Conservation (phyloP, 2,113 vertebrate genomes). For the Sinocyclocheilus anshuiensis region DNA sequence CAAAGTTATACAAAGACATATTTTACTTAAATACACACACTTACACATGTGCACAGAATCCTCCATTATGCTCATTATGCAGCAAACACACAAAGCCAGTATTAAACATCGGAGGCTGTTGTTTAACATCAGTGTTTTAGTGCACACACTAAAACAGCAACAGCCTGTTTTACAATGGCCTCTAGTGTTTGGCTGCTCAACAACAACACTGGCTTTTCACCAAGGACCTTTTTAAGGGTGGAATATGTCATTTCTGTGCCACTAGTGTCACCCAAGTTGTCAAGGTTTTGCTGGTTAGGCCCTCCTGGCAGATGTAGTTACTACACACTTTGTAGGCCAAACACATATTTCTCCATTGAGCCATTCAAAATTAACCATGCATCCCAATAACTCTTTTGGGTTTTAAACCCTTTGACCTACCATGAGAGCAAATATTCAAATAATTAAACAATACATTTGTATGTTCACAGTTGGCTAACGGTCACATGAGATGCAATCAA, state of each 20-base stretch:
- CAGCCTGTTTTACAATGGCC: constrained; percentile 50
- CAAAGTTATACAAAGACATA: neutral
- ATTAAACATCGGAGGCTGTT: constrained; percentile 3
- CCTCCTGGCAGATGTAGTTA: neutral
- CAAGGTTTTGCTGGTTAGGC: neutral
- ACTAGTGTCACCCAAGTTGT: neutral
- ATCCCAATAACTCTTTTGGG: neutral
- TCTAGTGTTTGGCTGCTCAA: constrained; percentile 21
- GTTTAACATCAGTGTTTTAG: constrained; percentile 30
- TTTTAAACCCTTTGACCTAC: neutral
- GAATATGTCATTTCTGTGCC: neutral
- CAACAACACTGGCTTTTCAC: neutral
- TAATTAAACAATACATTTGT: neutral
- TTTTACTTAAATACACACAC: neutral
- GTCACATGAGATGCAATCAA: neutral
- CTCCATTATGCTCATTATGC: neutral
- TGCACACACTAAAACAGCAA: constrained; percentile 36
- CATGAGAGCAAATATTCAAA: neutral
- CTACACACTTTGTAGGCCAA: neutral
- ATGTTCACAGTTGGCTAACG: neutral
- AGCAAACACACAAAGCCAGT: neutral
- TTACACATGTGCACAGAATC: neutral
- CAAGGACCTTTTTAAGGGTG: neutral
- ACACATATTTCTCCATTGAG: neutral
- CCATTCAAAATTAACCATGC: neutral